Evolutionary conservation across 2,797 vertebrate species (phyloP).

Genomic region (Phyllotis vaccarum): DNA sequence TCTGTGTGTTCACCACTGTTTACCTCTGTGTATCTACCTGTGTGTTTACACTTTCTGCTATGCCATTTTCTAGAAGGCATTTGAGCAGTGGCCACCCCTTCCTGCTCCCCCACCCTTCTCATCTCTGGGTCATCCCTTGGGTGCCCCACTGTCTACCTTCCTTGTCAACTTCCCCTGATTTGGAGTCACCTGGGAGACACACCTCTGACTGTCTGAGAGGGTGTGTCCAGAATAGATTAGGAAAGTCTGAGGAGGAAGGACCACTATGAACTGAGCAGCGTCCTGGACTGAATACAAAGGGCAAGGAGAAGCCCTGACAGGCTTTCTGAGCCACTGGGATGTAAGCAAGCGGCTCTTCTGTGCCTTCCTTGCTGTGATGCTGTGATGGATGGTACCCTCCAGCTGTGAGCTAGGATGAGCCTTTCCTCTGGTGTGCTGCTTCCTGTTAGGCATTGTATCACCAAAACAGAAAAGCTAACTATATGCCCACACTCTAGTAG

Average conservation of each 20-base stretch:
- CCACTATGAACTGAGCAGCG: background rate
- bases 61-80: too few relatives aligned
- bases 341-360: background rate
- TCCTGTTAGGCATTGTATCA: background rate
- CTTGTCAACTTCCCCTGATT: background rate
- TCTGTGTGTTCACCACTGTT: too few relatives aligned
- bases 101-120: too few relatives aligned
- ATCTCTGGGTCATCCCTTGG: too few relatives aligned
- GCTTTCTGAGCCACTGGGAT: background rate
- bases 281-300: background rate
- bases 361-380: background rate
- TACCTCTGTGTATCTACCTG: too few relatives aligned
- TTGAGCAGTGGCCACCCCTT: too few relatives aligned
- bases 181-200: background rate
- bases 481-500: rapidly evolving
- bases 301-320: background rate
- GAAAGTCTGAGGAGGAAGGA: background rate
- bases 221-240: background rate
- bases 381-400: background rate
- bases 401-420: background rate
- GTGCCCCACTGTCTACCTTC: background rate
- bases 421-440: too few relatives aligned
- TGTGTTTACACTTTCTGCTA: too few relatives aligned
- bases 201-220: background rate
- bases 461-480: background rate